phyloP scores from a whole-genome alignment of 1,140 invertebrate genomes.

The Augochlora pura region DNA sequence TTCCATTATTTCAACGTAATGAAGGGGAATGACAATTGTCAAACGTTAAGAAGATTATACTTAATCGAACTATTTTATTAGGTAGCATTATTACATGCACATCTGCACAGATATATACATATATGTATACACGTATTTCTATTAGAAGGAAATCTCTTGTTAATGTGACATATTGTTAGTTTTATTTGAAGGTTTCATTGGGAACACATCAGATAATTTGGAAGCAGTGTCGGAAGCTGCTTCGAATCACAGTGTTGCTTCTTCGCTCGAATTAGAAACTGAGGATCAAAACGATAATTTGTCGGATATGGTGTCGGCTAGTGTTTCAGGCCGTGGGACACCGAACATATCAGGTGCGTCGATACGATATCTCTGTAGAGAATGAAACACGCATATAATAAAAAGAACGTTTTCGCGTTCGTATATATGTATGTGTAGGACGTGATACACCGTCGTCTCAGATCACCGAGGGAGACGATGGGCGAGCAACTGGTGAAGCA shows the following conservation, averaged over 20 bases:
- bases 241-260: constrained; percentile 96
- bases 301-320: constrained; percentile 95
- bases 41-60: too few species aligned
- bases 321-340: constrained; percentile 92
- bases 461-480: constrained; percentile 89
- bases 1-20: too few species aligned
- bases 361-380: background rate
- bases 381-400: background rate
- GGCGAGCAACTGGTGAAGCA: constrained; percentile 75
- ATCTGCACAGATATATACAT: too few species aligned
- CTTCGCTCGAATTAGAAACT: constrained; percentile 90
- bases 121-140: background rate
- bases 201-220: constrained; percentile 95
- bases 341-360: constrained; percentile 94
- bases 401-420: constrained; percentile 9
- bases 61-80: too few species aligned
- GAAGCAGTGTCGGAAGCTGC: constrained; percentile 97
- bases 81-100: too few species aligned
- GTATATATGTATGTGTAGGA: constrained; percentile 78
- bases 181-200: constrained; percentile 84
- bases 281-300: constrained; percentile 96
- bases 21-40: too few species aligned
- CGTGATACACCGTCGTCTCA: constrained; percentile 97
- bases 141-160: background rate
- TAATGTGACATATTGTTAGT: constrained; percentile 64